A percentile compares a stretch with the other conserved stretches of the same genome.
Evolutionary conservation across 2,888 invertebrate species (phyloP).

Genomic region (Deilephila elpenor): DNA sequence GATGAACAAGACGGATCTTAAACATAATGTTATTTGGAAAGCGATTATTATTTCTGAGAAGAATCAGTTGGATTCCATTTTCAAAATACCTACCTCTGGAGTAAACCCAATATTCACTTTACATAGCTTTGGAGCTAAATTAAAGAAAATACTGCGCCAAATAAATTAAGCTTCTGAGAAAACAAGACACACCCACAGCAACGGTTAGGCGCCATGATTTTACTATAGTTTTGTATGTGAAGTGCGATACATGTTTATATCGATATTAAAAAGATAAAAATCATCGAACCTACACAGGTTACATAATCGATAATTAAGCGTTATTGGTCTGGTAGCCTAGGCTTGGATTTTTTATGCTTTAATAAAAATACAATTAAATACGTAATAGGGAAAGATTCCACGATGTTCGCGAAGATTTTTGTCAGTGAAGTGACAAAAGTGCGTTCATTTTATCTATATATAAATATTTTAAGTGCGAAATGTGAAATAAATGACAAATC

Average conservation of each 20-base stretch:
- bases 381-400: too few species aligned
- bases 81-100: not conserved
- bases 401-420: too few species aligned
- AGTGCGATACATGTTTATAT: not conserved
- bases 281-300: too few species aligned
- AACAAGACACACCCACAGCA: not conserved
- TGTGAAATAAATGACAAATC: slow-evolving; percentile 28
- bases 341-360: too few species aligned
- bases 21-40: not conserved
- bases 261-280: too few species aligned
- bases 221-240: not conserved
- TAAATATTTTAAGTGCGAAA: slow-evolving; percentile 16
- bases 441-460: slow-evolving; percentile 1
- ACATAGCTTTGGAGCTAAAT: not conserved
- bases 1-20: not conserved
- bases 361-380: too few species aligned
- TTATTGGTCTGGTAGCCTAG: too few species aligned
- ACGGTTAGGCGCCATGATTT: not conserved
- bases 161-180: not conserved
- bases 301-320: too few species aligned
- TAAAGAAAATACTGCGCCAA: not conserved
- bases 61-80: not conserved
- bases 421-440: too few species aligned
- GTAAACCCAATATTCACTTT: not conserved
- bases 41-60: not conserved